phyloP scores from a whole-genome alignment of 2,797 vertebrate species.

The Sebastes miniatus region DNA sequence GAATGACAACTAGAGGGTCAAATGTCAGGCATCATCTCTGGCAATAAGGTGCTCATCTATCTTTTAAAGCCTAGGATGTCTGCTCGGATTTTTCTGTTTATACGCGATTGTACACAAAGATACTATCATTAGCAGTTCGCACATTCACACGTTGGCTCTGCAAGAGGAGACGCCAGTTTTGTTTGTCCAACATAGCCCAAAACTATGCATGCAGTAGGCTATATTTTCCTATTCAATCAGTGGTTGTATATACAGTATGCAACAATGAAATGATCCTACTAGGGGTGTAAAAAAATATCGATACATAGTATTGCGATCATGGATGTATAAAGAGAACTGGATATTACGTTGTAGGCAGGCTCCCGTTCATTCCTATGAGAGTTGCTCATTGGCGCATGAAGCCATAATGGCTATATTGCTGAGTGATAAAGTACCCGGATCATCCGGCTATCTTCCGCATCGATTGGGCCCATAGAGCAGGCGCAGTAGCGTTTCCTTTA shows the following conservation, averaged over 20 bases:
- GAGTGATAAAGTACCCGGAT: too few relatives aligned
- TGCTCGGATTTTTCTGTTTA: not conserved
- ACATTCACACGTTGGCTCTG: not conserved
- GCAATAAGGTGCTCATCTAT: not conserved
- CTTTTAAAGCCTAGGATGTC: not conserved
- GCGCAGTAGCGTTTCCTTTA: too few relatives aligned
- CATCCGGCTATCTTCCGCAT: too few relatives aligned
- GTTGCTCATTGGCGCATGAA: too few relatives aligned
- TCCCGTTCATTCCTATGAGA: too few relatives aligned
- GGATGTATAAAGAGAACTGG: too few relatives aligned
- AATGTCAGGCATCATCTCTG: slow-evolving; percentile 17
- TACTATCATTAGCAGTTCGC: not conserved
- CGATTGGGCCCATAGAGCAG: too few relatives aligned
- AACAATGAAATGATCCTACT: not conserved
- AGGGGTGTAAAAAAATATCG: too few relatives aligned
- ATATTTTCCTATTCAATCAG: not conserved
- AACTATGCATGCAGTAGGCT: not conserved
- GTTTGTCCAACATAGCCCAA: not conserved
- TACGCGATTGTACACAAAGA: not conserved
- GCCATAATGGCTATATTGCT: too few relatives aligned
- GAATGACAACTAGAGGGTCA: slow-evolving; percentile 18
- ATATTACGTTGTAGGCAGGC: too few relatives aligned
- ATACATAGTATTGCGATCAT: too few relatives aligned
- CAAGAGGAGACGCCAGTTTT: not conserved
- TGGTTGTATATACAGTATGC: not conserved